A percentile compares a stretch with the other conserved stretches of the same genome.
These are phyloP conservation scores for Mobula hypostoma DNA, from an alignment of 2,113 vertebrate genomes.

Conservation along the genomic window DNA sequence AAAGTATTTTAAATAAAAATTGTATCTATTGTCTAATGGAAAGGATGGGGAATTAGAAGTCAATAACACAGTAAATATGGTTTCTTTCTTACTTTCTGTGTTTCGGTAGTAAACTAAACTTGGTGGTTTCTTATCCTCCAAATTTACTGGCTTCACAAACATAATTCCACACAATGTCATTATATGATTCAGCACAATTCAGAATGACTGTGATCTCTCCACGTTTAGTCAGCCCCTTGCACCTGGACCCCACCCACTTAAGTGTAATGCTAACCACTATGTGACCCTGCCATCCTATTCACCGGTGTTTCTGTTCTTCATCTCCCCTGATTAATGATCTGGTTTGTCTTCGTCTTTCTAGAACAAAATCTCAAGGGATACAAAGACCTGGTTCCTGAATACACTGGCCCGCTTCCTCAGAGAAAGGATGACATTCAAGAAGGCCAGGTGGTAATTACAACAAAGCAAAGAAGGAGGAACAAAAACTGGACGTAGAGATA, in stretches of 20 bases:
- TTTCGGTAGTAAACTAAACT: neutral
- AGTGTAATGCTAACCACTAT: neutral
- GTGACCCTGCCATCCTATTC: no score
- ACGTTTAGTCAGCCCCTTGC: neutral
- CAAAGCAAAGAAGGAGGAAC: no score
- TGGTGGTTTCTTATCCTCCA: neutral
- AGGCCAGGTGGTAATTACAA: no score
- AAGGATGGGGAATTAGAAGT: neutral
- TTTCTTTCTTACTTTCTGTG: neutral
- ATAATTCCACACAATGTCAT: constrained; percentile 1
- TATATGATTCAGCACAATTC: constrained; percentile 37
- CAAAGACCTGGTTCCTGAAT: no score
- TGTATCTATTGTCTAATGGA: neutral
- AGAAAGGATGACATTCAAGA: no score
- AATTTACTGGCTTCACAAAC: neutral
- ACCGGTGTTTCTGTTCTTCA: no score
- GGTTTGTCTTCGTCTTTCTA: no score
- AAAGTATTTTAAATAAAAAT: neutral
- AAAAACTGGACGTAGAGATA: no score
- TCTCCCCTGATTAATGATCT: no score
- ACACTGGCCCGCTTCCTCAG: no score
- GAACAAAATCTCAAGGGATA: no score
- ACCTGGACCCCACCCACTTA: neutral
- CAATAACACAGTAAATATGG: constrained; percentile 1
- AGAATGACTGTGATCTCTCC: constrained; percentile 21